Conservation (phyloP, 2,888 invertebrate species). For the Drosophila melanosoma region DNA sequence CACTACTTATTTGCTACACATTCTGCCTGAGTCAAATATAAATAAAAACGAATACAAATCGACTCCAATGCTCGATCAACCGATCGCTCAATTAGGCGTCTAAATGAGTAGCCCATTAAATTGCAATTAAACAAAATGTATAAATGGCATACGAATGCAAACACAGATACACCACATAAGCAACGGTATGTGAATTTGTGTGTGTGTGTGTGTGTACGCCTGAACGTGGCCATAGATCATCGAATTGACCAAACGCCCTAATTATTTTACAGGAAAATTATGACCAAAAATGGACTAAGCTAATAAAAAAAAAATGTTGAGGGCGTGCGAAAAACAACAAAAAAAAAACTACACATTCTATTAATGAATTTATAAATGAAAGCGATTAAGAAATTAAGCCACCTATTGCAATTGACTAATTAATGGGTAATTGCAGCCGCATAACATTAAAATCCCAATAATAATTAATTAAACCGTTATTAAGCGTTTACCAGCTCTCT, state of each 20-base stretch:
- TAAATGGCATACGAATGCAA: conserved; percentile 36
- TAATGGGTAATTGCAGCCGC: conserved; percentile 30
- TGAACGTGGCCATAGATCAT: conserved; percentile 18
- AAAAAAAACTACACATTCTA: conserved; percentile 11
- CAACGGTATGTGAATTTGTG: not conserved
- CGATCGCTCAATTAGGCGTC: conserved; percentile 58
- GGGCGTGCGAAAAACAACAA: conserved; percentile 47
- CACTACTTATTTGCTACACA: not conserved
- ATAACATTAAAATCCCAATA: conserved; percentile 21
- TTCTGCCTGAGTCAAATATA: not conserved
- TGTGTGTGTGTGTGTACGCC: conserved; percentile 1
- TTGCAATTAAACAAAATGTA: conserved; percentile 66
- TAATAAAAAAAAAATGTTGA: conserved; percentile 40
- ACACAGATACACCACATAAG: conserved; percentile 5
- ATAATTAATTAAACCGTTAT: conserved; percentile 17
- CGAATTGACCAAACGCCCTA: conserved; percentile 52
- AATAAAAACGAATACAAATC: conserved; percentile 22
- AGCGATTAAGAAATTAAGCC: conserved; percentile 32
- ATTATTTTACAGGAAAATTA: conserved; percentile 66
- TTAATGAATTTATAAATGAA: conserved; percentile 23
- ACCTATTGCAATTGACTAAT: conserved; percentile 29
- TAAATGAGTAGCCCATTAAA: conserved; percentile 61
- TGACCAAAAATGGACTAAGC: conserved; percentile 55
- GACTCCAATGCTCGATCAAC: conserved; percentile 33
- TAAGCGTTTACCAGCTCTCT: conserved; percentile 13